These are phyloP conservation scores for Zaprionus bogoriensis DNA, from an alignment of 2,888 invertebrate species.

Conservation along the genomic window DNA sequence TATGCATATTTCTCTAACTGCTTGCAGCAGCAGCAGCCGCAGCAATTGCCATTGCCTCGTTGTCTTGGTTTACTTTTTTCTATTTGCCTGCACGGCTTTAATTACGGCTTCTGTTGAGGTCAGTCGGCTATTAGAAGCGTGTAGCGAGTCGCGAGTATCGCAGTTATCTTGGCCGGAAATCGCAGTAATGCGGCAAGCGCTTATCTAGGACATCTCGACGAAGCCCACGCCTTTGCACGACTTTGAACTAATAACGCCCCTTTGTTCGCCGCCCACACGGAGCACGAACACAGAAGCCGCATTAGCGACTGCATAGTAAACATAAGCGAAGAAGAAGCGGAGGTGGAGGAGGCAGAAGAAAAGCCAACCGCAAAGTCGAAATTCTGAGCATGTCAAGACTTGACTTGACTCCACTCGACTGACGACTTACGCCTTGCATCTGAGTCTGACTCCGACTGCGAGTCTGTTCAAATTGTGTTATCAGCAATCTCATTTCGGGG, in stretches of 20 bases:
- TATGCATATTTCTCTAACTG: constrained; percentile 51
- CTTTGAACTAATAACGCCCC: constrained; percentile 59
- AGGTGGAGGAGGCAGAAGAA: background rate
- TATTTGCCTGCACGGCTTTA: background rate
- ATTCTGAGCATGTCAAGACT: too few species aligned
- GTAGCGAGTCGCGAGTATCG: background rate
- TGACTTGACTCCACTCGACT: too few species aligned
- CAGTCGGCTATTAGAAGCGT: constrained; percentile 3
- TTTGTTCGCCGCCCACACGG: constrained; percentile 46
- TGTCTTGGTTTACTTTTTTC: constrained; percentile 69
- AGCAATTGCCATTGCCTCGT: constrained; percentile 58
- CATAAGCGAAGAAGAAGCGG: too few species aligned
- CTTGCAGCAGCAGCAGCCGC: constrained; percentile 45
- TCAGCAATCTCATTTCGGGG: constrained; percentile 48
- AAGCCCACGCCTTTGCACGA: constrained; percentile 48
- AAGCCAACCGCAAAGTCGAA: too few species aligned
- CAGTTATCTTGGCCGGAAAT: constrained; percentile 33
- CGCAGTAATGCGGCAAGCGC: background rate
- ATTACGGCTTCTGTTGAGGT: background rate
- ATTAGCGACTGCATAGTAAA: background rate
- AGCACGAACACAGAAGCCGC: background rate
- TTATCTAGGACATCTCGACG: constrained; percentile 29
- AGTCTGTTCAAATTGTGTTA: constrained; percentile 35
- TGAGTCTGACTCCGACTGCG: too few species aligned
- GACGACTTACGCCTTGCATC: too few species aligned